These are phyloP conservation scores for Corythoichthys intestinalis DNA, from an alignment of 2,113 vertebrate species.

Conservation along the genomic window DNA sequence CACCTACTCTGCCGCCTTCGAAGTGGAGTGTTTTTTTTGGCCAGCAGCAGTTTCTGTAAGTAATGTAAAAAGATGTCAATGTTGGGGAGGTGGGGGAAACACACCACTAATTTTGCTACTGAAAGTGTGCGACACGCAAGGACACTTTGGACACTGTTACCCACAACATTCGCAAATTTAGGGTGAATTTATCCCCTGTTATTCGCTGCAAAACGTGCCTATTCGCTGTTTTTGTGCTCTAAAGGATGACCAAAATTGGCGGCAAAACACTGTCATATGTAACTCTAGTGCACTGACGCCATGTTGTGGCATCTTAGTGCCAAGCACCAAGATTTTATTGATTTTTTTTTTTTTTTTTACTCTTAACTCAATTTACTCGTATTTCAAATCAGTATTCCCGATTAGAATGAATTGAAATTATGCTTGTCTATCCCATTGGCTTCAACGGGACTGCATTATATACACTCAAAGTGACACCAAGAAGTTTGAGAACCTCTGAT, in stretches of 20 bases:
- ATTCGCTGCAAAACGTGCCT: background rate
- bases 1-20: too few species aligned
- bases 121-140: too few species aligned
- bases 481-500: background rate
- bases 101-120: too few species aligned
- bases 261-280: background rate
- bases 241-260: background rate
- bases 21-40: too few species aligned
- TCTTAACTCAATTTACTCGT: background rate
- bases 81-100: too few species aligned
- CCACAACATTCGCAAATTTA: too few species aligned
- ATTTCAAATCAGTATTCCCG: background rate
- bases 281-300: background rate
- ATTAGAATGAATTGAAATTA: background rate
- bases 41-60: too few species aligned
- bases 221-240: background rate
- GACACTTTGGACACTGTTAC: too few species aligned
- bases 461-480: too few species aligned
- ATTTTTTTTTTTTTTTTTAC: background rate
- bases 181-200: background rate
- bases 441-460: too few species aligned
- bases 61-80: too few species aligned
- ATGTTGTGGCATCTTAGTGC: background rate
- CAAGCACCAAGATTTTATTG: background rate
- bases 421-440: too few species aligned